A percentile compares a stretch with the other conserved stretches of the same genome.
phyloP scores from a whole-genome alignment of 2,888 invertebrate genomes.

The Parochlus steinenii region DNA sequence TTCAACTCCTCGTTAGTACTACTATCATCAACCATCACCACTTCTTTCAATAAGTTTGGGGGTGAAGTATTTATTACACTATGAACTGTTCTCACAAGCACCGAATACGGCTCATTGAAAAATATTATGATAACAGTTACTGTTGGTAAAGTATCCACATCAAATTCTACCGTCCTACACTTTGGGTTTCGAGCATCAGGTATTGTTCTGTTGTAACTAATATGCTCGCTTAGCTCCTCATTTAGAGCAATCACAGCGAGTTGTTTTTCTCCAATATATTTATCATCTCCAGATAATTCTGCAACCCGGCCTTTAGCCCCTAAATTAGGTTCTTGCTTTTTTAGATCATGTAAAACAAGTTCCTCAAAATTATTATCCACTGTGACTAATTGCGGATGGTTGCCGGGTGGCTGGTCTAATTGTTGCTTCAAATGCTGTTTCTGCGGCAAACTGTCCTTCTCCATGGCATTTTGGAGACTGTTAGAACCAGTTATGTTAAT shows the following conservation, averaged over 20 bases:
- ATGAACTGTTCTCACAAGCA: slow-evolving; percentile 58
- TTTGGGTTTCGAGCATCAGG: slow-evolving; percentile 27
- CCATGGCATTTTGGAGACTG: too few species aligned
- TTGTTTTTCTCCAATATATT: slow-evolving; percentile 56
- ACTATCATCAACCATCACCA: slow-evolving; percentile 88
- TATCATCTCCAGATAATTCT: too few species aligned
- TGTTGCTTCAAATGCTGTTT: too few species aligned
- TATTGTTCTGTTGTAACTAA: slow-evolving; percentile 61
- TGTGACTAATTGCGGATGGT: too few species aligned
- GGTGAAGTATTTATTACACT: slow-evolving; percentile 57
- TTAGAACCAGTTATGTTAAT: too few species aligned
- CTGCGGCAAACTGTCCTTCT: too few species aligned
- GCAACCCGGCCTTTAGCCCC: too few species aligned
- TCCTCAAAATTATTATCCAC: too few species aligned
- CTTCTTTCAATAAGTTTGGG: slow-evolving; percentile 53
- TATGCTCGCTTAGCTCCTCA: slow-evolving; percentile 71
- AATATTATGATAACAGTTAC: slow-evolving; percentile 75
- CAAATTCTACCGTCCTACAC: slow-evolving; percentile 32
- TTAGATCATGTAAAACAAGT: too few species aligned
- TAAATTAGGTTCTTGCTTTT: too few species aligned
- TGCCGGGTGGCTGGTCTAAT: too few species aligned
- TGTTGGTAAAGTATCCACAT: slow-evolving; percentile 43
- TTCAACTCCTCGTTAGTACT: slow-evolving; percentile 62
- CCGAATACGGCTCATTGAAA: slow-evolving; percentile 80
- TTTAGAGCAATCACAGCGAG: slow-evolving; percentile 77